These are phyloP conservation scores for Lottia scabra DNA, from an alignment of 2,888 invertebrate species.

Conservation along the genomic window DNA sequence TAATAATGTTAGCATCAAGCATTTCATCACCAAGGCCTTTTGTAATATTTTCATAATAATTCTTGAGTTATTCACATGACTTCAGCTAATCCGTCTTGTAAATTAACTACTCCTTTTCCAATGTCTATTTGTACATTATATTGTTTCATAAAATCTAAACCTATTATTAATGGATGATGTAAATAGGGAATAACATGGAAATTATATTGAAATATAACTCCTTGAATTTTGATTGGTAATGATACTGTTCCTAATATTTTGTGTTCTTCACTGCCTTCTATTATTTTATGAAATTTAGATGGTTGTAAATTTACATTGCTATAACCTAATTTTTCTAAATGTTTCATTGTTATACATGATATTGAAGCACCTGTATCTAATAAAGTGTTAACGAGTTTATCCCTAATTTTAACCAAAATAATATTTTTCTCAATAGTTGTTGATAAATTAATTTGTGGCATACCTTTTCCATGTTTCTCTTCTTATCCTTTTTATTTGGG, in stretches of 20 bases:
- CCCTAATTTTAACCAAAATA: neutral
- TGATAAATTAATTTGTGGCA: too few relatives aligned
- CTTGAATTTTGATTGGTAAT: neutral
- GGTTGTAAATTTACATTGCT: neutral
- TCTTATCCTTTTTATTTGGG: neutral
- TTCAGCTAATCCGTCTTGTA: neutral
- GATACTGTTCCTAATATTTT: conserved; percentile 14
- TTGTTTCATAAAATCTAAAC: conserved; percentile 31
- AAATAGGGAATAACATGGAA: conserved; percentile 13
- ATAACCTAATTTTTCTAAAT: neutral
- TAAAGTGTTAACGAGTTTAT: neutral
- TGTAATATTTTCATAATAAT: conserved; percentile 13
- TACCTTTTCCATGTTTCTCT: neutral
- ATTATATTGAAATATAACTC: neutral
- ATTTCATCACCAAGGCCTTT: conserved; percentile 16
- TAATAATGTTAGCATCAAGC: conserved; percentile 30
- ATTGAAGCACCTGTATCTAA: too few relatives aligned
- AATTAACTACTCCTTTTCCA: conserved; percentile 12
- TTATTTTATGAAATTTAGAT: neutral
- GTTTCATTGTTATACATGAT: too few relatives aligned
- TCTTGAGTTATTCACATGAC: neutral
- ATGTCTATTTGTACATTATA: conserved; percentile 26
- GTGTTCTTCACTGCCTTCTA: conserved; percentile 12
- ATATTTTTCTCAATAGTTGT: neutral
- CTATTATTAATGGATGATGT: conserved; percentile 18